These are phyloP conservation scores for Mizuhopecten yessoensis DNA, from an alignment of 1,140 invertebrate species.

Conservation along the genomic window DNA sequence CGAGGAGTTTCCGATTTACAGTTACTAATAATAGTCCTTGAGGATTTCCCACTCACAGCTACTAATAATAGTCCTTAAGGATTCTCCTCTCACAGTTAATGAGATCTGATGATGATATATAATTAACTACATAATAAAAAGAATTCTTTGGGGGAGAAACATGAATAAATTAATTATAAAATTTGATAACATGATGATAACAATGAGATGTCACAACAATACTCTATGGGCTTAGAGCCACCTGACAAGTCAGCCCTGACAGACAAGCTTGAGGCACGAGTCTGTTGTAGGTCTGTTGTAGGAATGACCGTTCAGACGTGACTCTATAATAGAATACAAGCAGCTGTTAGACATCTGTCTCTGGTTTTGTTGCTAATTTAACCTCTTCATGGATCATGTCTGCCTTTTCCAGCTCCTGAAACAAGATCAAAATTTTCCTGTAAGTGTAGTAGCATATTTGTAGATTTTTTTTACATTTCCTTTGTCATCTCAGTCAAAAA, in stretches of 20 bases:
- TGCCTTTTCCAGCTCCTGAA: conserved; percentile 95
- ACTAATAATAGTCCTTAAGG: not conserved
- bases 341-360: conserved; percentile 77
- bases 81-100: not conserved
- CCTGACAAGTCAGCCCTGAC: too few species aligned
- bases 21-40: not conserved
- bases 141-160: conserved; percentile 2
- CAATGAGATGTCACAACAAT: not conserved
- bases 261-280: too few species aligned
- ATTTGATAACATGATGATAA: not conserved
- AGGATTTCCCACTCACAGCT: not conserved
- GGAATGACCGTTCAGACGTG: not conserved
- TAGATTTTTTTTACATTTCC: not conserved
- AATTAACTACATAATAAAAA: conserved; percentile 23
- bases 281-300: too few species aligned
- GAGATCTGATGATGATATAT: conserved; percentile 34
- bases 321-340: not conserved
- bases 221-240: not conserved
- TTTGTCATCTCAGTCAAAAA: too few species aligned
- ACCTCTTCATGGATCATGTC: conserved; percentile 91
- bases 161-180: conserved; percentile 22
- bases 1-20: not conserved
- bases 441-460: too few species aligned
- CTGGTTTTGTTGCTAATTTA: conserved; percentile 91
- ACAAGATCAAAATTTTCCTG: conserved; percentile 75